These are phyloP conservation scores for Rhingia rostrata DNA, from an alignment of 2,888 invertebrate species.

Conservation along the genomic window DNA sequence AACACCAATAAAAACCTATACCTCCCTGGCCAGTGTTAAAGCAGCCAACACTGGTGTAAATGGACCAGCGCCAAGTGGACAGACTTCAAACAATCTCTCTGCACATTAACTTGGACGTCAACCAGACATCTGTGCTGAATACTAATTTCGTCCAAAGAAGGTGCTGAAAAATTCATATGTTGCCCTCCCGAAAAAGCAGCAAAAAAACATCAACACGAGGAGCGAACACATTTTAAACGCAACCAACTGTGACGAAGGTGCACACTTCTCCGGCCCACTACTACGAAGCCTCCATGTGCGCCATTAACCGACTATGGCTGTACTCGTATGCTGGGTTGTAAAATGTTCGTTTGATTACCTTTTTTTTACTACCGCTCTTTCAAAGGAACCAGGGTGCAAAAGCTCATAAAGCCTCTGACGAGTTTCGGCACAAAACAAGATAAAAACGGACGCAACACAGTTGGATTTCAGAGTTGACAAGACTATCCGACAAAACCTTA, in stretches of 20 bases:
- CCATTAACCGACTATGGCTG: constrained; percentile 27
- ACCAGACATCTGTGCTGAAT: constrained; percentile 70
- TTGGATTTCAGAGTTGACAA: constrained; percentile 33
- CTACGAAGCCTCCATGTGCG: constrained; percentile 28
- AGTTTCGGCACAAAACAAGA: constrained; percentile 39
- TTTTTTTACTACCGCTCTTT: constrained; percentile 61
- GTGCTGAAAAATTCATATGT: constrained; percentile 74
- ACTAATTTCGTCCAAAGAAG: constrained; percentile 70
- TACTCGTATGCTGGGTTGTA: constrained; percentile 43
- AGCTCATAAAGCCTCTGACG: constrained; percentile 67
- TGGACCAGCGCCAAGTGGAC: constrained; percentile 73
- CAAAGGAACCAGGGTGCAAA: constrained; percentile 41
- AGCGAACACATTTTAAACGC: constrained; percentile 60
- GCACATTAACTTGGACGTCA: constrained; percentile 66
- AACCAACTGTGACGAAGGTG: constrained; percentile 68
- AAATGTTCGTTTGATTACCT: constrained; percentile 71
- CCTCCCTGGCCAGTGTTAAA: constrained; percentile 49
- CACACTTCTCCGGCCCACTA: constrained; percentile 38
- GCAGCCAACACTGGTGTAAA: constrained; percentile 61
- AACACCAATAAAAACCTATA: constrained; percentile 21
- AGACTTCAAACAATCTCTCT: constrained; percentile 65
- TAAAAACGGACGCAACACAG: constrained; percentile 10
- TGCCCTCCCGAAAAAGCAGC: constrained; percentile 8
- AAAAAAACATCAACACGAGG: constrained; percentile 28
- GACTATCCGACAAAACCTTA: constrained; percentile 49